phyloP scores from a whole-genome alignment of 2,113 vertebrate genomes.

The Gadus macrocephalus region DNA sequence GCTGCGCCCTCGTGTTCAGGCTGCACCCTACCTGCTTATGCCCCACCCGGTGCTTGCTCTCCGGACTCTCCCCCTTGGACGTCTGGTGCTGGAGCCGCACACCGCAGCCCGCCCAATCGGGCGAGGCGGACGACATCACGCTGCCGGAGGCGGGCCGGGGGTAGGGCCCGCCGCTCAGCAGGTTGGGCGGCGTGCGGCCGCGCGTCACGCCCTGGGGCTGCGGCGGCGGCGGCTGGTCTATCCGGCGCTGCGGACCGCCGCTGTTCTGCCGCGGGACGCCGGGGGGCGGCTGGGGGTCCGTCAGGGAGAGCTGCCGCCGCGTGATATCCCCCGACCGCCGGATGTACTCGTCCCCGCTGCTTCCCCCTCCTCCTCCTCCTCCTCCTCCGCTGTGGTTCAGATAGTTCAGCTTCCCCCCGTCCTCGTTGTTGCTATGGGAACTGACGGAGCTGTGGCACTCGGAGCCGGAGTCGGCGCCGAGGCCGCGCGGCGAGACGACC shows the following conservation, averaged over 20 bases:
- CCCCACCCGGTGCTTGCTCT: conserved; percentile 86
- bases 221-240: conserved; percentile 85
- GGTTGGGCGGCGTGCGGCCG: conserved; percentile 84
- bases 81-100: conserved; percentile 90
- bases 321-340: conserved; percentile 86
- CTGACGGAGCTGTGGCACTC: conserved; percentile 98
- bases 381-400: conserved; percentile 68
- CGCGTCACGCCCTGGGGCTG: conserved; percentile 64
- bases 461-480: conserved; percentile 86
- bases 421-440: conserved; percentile 97
- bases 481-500: conserved; percentile 85
- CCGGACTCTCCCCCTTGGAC: conserved; percentile 92
- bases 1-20: too few relatives aligned
- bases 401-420: conserved; percentile 75
- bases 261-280: conserved; percentile 89
- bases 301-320: conserved; percentile 86
- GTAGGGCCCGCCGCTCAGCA: conserved; percentile 85
- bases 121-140: conserved; percentile 84
- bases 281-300: conserved; percentile 81
- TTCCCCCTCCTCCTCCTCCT: conserved; percentile 60
- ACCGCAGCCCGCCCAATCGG: conserved; percentile 87
- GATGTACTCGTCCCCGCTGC: conserved; percentile 81
- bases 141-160: conserved; percentile 85
- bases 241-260: conserved; percentile 87
- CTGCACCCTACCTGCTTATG: conserved; percentile 86